Conservation (phyloP, 2,888 invertebrate genomes). For the Hirtodrosophila trivittata region DNA sequence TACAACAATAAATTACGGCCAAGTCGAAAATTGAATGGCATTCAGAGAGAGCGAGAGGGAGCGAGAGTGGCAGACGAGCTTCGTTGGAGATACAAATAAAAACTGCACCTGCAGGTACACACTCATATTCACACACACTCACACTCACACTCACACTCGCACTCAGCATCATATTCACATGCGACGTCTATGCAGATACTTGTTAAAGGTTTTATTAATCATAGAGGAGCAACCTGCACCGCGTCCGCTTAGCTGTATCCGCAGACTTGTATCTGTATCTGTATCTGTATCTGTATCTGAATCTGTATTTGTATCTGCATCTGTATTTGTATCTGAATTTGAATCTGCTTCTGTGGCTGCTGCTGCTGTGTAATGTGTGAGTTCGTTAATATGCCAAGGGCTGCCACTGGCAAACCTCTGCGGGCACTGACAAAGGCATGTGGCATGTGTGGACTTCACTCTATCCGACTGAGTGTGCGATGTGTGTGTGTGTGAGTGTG, state of each 20-base stretch:
- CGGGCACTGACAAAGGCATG: conserved; percentile 48
- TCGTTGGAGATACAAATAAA: conserved; percentile 32
- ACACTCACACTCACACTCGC: conserved; percentile 6
- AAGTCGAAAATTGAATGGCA: conserved; percentile 66
- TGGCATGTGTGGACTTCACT: conserved; percentile 25
- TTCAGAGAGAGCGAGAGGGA: conserved; percentile 7
- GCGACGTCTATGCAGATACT: conserved; percentile 49
- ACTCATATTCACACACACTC: conserved; percentile 6
- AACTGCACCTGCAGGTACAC: conserved; percentile 29
- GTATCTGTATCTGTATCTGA: conserved; percentile 1
- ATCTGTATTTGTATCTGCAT: conserved; percentile 11
- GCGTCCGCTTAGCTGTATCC: conserved; percentile 39
- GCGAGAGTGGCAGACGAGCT: conserved; percentile 35
- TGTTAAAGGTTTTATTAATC: conserved; percentile 68
- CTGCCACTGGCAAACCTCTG: conserved; percentile 51
- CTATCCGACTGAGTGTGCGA: conserved; percentile 10
- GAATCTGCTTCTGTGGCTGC: conserved; percentile 2
- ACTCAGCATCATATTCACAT: conserved; percentile 11
- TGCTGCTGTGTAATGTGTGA: conserved; percentile 50
- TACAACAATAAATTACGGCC: conserved; percentile 69
- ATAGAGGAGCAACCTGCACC: conserved; percentile 39
- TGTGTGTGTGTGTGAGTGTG: conserved; percentile 5
- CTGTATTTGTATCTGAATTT: conserved; percentile 15
- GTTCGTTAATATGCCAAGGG: conserved; percentile 62
- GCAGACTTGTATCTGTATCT: background rate